phyloP scores from a whole-genome alignment of 2,113 vertebrate species.

The Chiloscyllium plagiosum region DNA sequence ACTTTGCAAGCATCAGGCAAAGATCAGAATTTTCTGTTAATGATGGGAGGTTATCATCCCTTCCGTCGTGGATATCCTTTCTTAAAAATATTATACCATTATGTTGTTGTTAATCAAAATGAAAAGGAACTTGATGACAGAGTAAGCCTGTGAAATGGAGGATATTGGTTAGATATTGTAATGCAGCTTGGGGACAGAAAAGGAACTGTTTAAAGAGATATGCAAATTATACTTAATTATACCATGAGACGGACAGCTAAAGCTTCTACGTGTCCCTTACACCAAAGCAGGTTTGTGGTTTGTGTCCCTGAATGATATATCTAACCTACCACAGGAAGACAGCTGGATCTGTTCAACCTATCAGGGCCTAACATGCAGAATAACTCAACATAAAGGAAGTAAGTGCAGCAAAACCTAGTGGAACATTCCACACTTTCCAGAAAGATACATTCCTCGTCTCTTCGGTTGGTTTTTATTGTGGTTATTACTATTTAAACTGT shows the following conservation, averaged over 20 bases:
- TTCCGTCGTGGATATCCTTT: neutral
- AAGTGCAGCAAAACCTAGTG: conserved; percentile 11
- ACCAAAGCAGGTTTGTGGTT: conserved; percentile 34
- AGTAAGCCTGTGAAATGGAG: neutral
- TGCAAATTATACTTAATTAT: conserved; percentile 25
- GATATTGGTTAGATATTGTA: conserved; percentile 20
- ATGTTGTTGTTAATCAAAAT: neutral
- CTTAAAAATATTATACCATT: neutral
- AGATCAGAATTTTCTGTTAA: neutral
- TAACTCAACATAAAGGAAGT: conserved; percentile 50
- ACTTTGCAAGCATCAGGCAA: neutral
- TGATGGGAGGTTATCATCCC: neutral
- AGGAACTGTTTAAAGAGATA: conserved; percentile 5
- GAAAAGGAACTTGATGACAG: neutral
- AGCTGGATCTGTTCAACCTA: conserved; percentile 69
- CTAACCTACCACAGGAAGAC: conserved; percentile 72
- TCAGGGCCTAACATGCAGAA: conserved; percentile 48
- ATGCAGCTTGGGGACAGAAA: neutral
- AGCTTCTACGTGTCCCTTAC: neutral
- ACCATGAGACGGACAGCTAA: neutral
- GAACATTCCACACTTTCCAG: conserved; percentile 16
- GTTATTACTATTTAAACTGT: neutral
- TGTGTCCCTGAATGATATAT: conserved; percentile 41
- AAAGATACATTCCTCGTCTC: neutral
- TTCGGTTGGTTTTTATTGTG: neutral